Percentiles rank a stretch among this genome's conserved stretches.
Evolutionary conservation across 1,140 invertebrate species (phyloP).

Genomic region (Cydia splendana): DNA sequence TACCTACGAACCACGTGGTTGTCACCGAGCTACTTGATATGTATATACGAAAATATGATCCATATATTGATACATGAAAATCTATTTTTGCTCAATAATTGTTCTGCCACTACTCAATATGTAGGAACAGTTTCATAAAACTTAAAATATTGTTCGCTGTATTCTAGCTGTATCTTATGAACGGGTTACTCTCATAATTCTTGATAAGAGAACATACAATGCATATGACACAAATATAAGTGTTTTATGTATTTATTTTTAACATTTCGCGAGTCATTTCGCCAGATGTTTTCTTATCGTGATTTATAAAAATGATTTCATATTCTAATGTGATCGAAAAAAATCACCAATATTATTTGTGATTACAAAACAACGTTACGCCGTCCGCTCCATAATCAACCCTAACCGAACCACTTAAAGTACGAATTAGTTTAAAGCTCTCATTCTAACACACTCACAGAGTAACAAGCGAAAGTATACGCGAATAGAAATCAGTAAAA

Average conservation of each 20-base stretch:
- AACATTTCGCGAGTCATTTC: too few relatives aligned
- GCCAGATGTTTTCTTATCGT: neutral
- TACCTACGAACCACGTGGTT: conserved; percentile 25
- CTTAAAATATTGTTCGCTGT: conserved; percentile 12
- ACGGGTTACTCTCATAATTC: neutral
- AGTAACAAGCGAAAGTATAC: conserved; percentile 39
- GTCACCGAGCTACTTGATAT: conserved; percentile 48
- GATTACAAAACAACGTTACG: conserved; percentile 19
- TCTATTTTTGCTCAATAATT: conserved; percentile 50
- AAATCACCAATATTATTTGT: conserved; percentile 13
- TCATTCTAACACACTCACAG: conserved; percentile 35
- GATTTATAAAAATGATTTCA: conserved; percentile 1
- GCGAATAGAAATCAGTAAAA: conserved; percentile 40
- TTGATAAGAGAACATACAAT: neutral
- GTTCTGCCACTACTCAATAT: conserved; percentile 41
- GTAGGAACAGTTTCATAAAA: conserved; percentile 41
- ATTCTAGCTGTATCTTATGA: neutral
- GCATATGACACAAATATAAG: neutral
- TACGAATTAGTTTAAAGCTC: conserved; percentile 37
- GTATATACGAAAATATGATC: conserved; percentile 45
- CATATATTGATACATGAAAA: conserved; percentile 37
- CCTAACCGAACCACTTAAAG: conserved; percentile 35
- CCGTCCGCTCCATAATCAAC: neutral
- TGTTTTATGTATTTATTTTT: neutral
- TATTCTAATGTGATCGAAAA: conserved; percentile 15